Base-by-base conservation (phyloP, 2,797 vertebrate species). In the Cirrhinus mrigala region DNA sequence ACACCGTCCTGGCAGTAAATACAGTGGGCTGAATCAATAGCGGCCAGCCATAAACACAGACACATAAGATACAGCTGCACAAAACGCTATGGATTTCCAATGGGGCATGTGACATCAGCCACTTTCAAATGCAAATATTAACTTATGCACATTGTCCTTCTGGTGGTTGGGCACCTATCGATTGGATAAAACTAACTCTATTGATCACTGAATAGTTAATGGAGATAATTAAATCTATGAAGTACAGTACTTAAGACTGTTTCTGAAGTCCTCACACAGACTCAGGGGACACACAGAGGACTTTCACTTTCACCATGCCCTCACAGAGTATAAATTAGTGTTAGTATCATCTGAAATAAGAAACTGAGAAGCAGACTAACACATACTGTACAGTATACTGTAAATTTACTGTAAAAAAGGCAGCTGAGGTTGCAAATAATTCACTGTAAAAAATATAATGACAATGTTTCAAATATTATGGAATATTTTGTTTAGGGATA, bases 141-240 rank as follows among this genome's bases (percentile, higher is more conserved):
- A 95, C 94, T 95, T 94, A 93, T 94, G 94, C 94, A 94, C 95
- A 93, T 93, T 95, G 94, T 95, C 95, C 94, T 95, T 94, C 92
- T 91, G 90, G 88, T 91, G 93, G 90, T 88, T 70, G 80, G 90
- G 92, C 91, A 94, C 92, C 93, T 95, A 96, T 96, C 90, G 95
- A 96, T 95, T 90, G 86, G 89, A 92, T 94, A 94, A 94, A 95
- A 94, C 94, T 94, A 94, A 95, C 92, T 92, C 90, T 93, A 96
- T 96, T 94, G 95, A 96, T 96, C 94, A 95, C 94, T 95, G 95
- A 96, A 96, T 96, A 95, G 95, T 95, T 96, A 95, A 96, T 95
- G 91, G 91, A 0, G 88, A 94, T 95, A 95, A 96, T 96, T 94
- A 95, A 96, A 95, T 96, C 93, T 92, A 89, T 89, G 90, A 92